These are phyloP conservation scores for Chlamydotis undulata DNA, from an alignment of 2,113 vertebrate species.

Conservation along the genomic window DNA sequence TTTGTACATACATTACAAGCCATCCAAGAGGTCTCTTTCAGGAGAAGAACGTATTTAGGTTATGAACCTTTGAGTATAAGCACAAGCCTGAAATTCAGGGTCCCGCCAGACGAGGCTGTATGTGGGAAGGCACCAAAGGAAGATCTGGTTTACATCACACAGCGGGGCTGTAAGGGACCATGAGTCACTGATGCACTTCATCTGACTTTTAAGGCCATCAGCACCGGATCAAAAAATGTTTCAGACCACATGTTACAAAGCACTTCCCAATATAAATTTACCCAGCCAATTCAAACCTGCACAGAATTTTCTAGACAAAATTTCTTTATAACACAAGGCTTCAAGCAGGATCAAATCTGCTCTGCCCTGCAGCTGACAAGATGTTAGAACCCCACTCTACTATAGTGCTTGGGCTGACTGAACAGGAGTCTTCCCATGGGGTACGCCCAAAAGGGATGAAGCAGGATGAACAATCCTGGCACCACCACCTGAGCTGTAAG, in stretches of 20 bases:
- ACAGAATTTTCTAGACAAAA: background rate
- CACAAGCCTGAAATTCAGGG: background rate
- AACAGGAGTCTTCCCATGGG: background rate
- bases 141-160: constrained; percentile 39
- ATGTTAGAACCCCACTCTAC: background rate
- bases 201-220: constrained; percentile 12
- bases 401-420: background rate
- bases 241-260: background rate
- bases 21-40: background rate
- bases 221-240: background rate
- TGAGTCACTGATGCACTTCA: constrained; percentile 4
- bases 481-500: background rate
- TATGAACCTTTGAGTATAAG: background rate
- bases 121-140: background rate
- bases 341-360: background rate
- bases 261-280: background rate
- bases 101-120: background rate
- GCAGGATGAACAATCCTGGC: background rate
- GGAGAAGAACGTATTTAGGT: background rate
- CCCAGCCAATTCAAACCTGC: background rate
- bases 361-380: background rate
- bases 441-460: background rate
- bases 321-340: background rate
- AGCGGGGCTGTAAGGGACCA: background rate
- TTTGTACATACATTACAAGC: background rate